Conservation (phyloP, 2,888 invertebrate genomes). For the Acanthosepion pharaonis region DNA sequence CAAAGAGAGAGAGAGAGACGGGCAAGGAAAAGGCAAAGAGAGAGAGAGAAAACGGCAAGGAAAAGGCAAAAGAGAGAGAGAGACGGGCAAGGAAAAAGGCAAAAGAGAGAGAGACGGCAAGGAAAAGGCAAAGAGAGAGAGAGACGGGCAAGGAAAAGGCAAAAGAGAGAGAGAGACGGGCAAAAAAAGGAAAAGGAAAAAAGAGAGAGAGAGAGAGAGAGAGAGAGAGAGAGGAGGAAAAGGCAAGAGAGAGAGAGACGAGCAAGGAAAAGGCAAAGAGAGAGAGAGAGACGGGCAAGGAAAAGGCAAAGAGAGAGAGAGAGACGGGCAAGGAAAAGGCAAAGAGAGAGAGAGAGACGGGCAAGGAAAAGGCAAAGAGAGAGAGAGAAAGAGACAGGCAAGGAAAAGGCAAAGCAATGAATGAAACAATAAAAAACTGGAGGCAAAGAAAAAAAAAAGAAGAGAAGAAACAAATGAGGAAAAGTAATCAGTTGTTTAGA, state of each 20-base stretch:
- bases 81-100: conserved; percentile 43
- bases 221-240: conserved; percentile 47
- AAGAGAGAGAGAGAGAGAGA: conserved; percentile 46
- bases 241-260: too few species aligned
- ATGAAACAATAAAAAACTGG: too few species aligned
- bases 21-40: not conserved
- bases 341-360: conserved; percentile 42
- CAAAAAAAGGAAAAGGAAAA: not conserved
- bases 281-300: too few species aligned
- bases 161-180: not conserved
- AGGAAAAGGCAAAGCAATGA: not conserved
- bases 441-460: too few species aligned
- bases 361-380: conserved; percentile 48
- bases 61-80: not conserved
- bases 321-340: too few species aligned
- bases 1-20: not conserved
- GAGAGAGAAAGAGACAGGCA: conserved; percentile 43
- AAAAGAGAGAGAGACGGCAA: conserved; percentile 46
- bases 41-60: not conserved
- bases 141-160: too few species aligned
- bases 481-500: too few species aligned
- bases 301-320: too few species aligned
- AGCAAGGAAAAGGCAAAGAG: too few species aligned
- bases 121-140: too few species aligned
- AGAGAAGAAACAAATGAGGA: too few species aligned